Evolutionary conservation across 2,888 invertebrate species (phyloP).

Genomic region (Chalcis sispes): DNA sequence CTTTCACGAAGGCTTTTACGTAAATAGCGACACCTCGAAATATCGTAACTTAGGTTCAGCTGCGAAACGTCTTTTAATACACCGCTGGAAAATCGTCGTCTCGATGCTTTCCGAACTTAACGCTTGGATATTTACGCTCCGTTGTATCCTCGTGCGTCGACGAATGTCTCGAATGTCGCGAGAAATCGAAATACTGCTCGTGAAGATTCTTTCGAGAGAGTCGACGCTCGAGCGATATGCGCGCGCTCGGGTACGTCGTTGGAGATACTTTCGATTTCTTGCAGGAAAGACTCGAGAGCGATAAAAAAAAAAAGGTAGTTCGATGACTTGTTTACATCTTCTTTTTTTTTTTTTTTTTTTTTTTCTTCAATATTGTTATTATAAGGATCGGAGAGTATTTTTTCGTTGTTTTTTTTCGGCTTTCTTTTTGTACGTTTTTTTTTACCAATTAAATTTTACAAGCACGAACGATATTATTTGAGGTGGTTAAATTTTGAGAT

Average conservation of each 20-base stretch:
- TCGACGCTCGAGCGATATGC: background rate
- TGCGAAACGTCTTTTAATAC: conserved; percentile 22
- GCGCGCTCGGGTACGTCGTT: no score
- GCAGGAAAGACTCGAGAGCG: background rate
- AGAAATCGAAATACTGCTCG: background rate
- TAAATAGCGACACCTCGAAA: conserved; percentile 34
- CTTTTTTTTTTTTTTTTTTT: background rate
- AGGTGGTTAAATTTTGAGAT: no score
- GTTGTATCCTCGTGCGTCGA: background rate
- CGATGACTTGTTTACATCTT: conserved; percentile 36
- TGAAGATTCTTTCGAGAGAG: background rate
- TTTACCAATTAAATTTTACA: no score
- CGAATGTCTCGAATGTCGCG: conserved; percentile 26
- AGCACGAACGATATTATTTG: no score
- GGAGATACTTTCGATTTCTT: conserved; percentile 40
- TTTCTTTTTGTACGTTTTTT: no score
- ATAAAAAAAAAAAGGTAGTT: background rate
- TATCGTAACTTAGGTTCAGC: conserved; percentile 2
- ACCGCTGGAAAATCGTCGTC: background rate
- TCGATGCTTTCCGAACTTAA: no score
- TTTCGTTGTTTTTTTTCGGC: no score
- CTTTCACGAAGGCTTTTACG: conserved; percentile 23
- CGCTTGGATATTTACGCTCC: no score
- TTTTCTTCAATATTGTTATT: no score
- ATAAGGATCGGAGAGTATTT: no score